Conservation (phyloP, 2,888 invertebrate genomes). For the Aricia artaxerxes region DNA sequence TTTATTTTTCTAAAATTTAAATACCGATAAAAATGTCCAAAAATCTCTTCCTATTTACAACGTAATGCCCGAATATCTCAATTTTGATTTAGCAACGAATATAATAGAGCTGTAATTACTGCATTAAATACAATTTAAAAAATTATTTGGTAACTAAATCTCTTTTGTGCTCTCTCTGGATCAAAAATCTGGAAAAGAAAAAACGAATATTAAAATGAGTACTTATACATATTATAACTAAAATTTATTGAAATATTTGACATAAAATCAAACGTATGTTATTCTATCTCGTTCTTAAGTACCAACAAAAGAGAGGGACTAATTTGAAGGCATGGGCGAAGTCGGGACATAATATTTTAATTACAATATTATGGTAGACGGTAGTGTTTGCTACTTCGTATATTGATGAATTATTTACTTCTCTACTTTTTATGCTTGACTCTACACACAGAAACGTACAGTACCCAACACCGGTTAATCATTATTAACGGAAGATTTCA, state of each 20-base stretch:
- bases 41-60: slow-evolving; percentile 48
- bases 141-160: slow-evolving; percentile 41
- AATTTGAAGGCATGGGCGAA: too few relatives aligned
- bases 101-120: slow-evolving; percentile 22
- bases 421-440: background rate
- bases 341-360: too few relatives aligned
- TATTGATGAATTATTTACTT: too few relatives aligned
- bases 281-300: too few relatives aligned
- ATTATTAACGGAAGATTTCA: slow-evolving; percentile 6
- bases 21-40: background rate
- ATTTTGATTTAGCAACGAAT: slow-evolving; percentile 37
- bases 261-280: too few relatives aligned
- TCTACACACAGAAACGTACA: background rate
- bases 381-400: too few relatives aligned
- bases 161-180: slow-evolving; percentile 48
- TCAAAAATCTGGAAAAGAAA: slow-evolving; percentile 71
- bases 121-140: slow-evolving; percentile 31
- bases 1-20: background rate
- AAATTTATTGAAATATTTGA: too few relatives aligned
- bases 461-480: background rate
- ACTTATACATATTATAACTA: slow-evolving; percentile 28
- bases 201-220: slow-evolving; percentile 42
- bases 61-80: slow-evolving; percentile 42
- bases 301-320: too few relatives aligned
- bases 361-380: too few relatives aligned